Evolutionary conservation across 2,888 invertebrate species (phyloP), one percentile per base, ranked within the genome.

Genomic region (Orchesella flavescens): DNA sequence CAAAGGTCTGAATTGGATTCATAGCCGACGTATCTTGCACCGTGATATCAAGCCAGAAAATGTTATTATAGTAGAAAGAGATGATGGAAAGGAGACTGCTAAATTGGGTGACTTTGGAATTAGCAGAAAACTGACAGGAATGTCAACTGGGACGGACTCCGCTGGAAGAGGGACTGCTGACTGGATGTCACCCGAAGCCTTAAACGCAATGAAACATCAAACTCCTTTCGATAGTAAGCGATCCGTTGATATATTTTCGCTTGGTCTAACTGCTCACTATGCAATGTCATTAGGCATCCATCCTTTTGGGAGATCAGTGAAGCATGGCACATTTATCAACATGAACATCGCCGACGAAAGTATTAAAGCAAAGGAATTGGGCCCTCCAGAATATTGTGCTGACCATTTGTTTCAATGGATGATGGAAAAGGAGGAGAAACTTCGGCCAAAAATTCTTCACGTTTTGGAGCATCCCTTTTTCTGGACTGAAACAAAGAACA

Each of bases 71-170:
- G 46, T 46, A n/a, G 44, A 4, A 1, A 17, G 10, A 59, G 17
- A 12, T 12, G 21, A 21, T n/a, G 17, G 49, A 2, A 34, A 2
- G 0, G 63, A 21, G 1, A 46, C 21, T 44, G 73, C 63, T 1
- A 74, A 74, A 17, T n/a, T 74, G 9, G 34, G 49, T 1, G 74
- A 74, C n/a, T 74, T 74, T 49, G 74, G 74, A 7, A 63, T 74
- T 4, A 46, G 46, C 12, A 46, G 46, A 19, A 61, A 21, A 23
- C 4, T 74, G 21, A 15, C 46, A 0, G 17, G 12, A 15, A 2
- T 43, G 7, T 15, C 44, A 0, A 43, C 73, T 7, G 61, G 63
- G 15, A 74, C 63, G 3, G 12, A 57, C 9, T 21, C 74, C 1
- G 7, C 15, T 2, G 74, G 49, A n/a, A 74, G 61, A 19, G 74